Conservation (phyloP, 1,140 invertebrate species). For the Aphelenchoides besseyi region DNA sequence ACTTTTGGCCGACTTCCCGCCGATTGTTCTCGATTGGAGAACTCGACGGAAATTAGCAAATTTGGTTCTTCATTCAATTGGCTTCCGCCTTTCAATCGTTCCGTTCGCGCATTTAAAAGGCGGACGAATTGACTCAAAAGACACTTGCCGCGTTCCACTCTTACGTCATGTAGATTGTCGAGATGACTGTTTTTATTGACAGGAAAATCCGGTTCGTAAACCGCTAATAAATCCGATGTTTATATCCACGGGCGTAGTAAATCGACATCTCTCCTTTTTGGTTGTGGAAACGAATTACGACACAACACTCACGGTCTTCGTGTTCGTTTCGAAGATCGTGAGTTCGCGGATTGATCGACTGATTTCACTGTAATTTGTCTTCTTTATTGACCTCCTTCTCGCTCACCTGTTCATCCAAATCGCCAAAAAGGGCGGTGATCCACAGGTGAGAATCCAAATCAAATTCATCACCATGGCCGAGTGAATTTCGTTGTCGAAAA, state of each 20-base stretch:
- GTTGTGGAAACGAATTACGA: no score
- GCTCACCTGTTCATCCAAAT: slow-evolving; percentile 6
- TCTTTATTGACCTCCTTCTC: background rate
- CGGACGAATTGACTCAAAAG: background rate
- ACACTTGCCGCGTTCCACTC: background rate
- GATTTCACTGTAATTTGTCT: background rate
- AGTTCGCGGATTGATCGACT: slow-evolving; percentile 8
- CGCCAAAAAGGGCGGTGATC: slow-evolving; percentile 1
- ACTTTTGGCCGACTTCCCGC: no score
- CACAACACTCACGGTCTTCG: slow-evolving; percentile 8
- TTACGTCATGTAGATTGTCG: background rate
- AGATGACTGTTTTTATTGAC: no score
- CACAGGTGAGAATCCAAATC: slow-evolving; percentile 14
- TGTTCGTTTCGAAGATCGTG: background rate
- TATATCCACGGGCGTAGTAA: no score
- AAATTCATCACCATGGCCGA: background rate
- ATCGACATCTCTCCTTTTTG: no score
- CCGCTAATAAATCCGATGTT: no score
- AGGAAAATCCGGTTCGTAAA: no score
- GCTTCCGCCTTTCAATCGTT: no score
- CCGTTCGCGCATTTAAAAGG: no score
- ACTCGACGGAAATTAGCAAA: no score
- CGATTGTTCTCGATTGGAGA: no score
- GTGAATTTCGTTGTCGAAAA: background rate
- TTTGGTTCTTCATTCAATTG: no score